These are phyloP conservation scores for Aspidiotus destructor DNA, from an alignment of 2,888 invertebrate genomes.

Conservation along the genomic window DNA sequence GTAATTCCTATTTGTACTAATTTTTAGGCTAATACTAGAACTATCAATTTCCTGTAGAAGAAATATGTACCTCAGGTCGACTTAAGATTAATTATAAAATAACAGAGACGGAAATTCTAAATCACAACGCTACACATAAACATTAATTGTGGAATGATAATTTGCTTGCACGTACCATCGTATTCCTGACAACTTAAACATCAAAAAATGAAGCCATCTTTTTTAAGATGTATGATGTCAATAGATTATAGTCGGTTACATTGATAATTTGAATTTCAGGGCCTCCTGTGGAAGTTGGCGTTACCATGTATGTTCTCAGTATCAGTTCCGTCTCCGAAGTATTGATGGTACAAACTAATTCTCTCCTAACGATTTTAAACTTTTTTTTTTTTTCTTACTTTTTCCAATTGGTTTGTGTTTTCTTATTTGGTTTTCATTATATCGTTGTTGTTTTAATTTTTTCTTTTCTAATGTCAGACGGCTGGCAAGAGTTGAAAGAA, in stretches of 20 bases:
- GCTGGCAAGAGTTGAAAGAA: background rate
- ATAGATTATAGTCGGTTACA: background rate
- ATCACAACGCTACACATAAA: too few relatives aligned
- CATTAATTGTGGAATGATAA: too few relatives aligned
- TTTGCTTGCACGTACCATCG: background rate
- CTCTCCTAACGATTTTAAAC: constrained; percentile 14
- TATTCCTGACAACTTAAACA: too few relatives aligned
- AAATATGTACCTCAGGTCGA: too few relatives aligned
- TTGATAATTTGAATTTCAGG: constrained; percentile 41
- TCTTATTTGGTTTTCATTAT: constrained; percentile 21
- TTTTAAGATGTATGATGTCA: background rate
- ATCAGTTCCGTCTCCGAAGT: constrained; percentile 54
- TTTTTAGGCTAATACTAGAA: too few relatives aligned
- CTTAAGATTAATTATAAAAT: too few relatives aligned
- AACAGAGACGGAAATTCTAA: too few relatives aligned
- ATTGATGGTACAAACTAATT: constrained; percentile 46
- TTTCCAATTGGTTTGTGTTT: constrained; percentile 26
- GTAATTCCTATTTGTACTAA: too few relatives aligned
- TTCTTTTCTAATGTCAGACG: background rate
- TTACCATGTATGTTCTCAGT: constrained; percentile 52
- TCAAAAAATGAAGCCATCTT: too few relatives aligned
- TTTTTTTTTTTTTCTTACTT: constrained; percentile 20
- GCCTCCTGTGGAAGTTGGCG: constrained; percentile 50
- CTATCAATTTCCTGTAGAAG: too few relatives aligned
- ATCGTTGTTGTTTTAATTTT: background rate